phyloP scores from a whole-genome alignment of 1,140 invertebrate species.

The Drosophila grimshawi region DNA sequence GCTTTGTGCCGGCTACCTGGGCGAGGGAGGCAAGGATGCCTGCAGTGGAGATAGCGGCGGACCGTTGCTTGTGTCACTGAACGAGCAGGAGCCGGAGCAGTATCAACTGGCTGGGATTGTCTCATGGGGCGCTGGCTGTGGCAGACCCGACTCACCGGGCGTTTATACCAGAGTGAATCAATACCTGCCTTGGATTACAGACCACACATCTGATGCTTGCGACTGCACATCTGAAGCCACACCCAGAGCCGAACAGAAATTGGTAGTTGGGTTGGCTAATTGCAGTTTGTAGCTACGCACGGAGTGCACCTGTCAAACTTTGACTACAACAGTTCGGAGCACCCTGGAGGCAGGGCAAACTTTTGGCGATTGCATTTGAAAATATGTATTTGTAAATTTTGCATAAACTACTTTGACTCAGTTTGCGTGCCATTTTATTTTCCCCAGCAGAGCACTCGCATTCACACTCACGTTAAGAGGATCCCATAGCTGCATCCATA shows the following conservation, averaged over 20 bases:
- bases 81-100: slow-evolving; percentile 46
- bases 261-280: slow-evolving; percentile 29
- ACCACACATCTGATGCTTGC: slow-evolving; percentile 88
- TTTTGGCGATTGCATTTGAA: slow-evolving; percentile 42
- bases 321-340: slow-evolving; percentile 24
- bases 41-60: slow-evolving; percentile 89
- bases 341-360: slow-evolving; percentile 23
- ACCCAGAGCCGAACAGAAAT: too few species aligned
- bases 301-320: slow-evolving; percentile 35
- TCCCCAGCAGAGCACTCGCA: slow-evolving; percentile 15
- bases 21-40: slow-evolving; percentile 85
- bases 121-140: slow-evolving; percentile 89
- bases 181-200: slow-evolving; percentile 88
- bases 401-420: slow-evolving; percentile 64
- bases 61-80: slow-evolving; percentile 86
- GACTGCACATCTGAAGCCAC: slow-evolving; percentile 21
- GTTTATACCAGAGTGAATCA: slow-evolving; percentile 90
- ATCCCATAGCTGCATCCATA: slow-evolving; percentile 45
- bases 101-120: slow-evolving; percentile 86
- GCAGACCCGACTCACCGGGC: slow-evolving; percentile 87
- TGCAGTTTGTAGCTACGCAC: slow-evolving; percentile 6
- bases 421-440: slow-evolving; percentile 27
- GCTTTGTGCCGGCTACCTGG: slow-evolving; percentile 85
- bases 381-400: slow-evolving; percentile 52
- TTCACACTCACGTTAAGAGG: not conserved